phyloP scores from a whole-genome alignment of 2,888 invertebrate species.

The Luffia ferchaultella region DNA sequence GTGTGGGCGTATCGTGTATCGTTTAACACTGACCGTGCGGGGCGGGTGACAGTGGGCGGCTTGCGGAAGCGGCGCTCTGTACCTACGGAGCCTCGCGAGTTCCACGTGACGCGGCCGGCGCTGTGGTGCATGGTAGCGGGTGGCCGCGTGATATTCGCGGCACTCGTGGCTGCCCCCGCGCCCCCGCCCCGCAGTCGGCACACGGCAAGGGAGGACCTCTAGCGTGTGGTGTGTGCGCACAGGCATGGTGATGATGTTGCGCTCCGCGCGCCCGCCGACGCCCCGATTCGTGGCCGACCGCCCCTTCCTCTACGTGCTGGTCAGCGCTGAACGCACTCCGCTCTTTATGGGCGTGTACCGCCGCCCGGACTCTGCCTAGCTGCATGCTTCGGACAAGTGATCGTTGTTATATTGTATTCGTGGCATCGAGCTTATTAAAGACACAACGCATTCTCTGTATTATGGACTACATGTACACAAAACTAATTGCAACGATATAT shows the following conservation, averaged over 20 bases:
- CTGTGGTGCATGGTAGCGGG: conserved; percentile 32
- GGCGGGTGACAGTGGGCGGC: not conserved
- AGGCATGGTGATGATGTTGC: conserved; percentile 8
- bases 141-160: conserved; percentile 14
- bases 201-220: conserved; percentile 5
- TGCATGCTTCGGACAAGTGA: not conserved
- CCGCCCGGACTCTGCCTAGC: conserved; percentile 13
- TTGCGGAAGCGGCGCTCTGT: not conserved
- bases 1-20: conserved; percentile 27
- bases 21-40: conserved; percentile 19
- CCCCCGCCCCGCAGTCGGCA: conserved; percentile 27
- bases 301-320: conserved; percentile 39
- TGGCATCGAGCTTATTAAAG: not conserved
- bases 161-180: conserved; percentile 23
- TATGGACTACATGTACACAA: no score
- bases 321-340: conserved; percentile 22
- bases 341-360: conserved; percentile 39
- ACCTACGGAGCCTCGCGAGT: conserved; percentile 13
- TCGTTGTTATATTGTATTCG: not conserved
- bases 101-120: conserved; percentile 37
- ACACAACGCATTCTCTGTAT: no score
- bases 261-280: conserved; percentile 19
- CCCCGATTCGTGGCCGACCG: conserved; percentile 40
- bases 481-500: no score
- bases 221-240: conserved; percentile 4